Conservation (phyloP, 2,888 invertebrate genomes). For the Eurois occulta region DNA sequence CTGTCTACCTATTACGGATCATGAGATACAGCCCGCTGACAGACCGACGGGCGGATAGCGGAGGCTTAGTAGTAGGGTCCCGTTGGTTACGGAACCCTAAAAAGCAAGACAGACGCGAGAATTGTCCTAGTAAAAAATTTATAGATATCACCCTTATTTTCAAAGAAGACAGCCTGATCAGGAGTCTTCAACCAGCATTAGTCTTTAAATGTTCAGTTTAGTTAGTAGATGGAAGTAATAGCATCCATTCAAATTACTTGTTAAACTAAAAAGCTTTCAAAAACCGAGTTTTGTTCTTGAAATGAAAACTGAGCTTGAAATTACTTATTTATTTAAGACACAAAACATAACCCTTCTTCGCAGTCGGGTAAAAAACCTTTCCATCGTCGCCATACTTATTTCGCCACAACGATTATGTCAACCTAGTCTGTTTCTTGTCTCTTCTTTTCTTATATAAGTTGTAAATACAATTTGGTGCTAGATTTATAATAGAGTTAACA, state of each 20-base stretch:
- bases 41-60: no score
- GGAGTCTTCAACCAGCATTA: no score
- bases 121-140: neutral
- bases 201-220: neutral
- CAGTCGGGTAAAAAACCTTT: neutral
- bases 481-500: constrained; percentile 68
- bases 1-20: no score
- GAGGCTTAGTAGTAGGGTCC: no score
- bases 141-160: neutral
- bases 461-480: constrained; percentile 82
- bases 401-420: constrained; percentile 80
- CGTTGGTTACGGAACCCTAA: no score
- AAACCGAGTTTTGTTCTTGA: neutral
- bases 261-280: neutral
- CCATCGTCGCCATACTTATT: constrained; percentile 73
- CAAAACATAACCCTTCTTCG: neutral
- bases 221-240: neutral
- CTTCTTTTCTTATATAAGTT: constrained; percentile 70
- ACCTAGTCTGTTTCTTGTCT: constrained; percentile 83
- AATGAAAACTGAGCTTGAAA: neutral
- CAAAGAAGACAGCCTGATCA: neutral
- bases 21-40: no score
- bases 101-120: neutral
- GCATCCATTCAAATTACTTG: neutral
- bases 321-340: neutral